A percentile compares a stretch with the other conserved stretches of the same genome.
Evolutionary conservation across 2,888 invertebrate species (phyloP).

Genomic region (Volucella inflata): DNA sequence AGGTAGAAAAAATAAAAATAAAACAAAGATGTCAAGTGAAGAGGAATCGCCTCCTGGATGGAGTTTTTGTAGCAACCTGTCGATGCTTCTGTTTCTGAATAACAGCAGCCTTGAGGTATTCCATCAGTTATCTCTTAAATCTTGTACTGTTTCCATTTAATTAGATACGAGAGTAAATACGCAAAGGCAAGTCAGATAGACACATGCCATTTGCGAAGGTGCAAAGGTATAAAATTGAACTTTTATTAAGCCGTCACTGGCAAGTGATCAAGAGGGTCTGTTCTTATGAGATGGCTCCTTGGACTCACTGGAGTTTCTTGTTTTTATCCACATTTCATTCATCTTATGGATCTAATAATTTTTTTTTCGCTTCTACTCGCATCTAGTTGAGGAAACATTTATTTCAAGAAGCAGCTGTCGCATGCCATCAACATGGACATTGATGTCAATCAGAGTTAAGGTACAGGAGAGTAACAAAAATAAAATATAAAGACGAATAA

Average conservation of each 20-base stretch:
- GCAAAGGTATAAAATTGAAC: conserved; percentile 68
- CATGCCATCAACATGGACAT: conserved; percentile 73
- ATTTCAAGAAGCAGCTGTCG: conserved; percentile 71
- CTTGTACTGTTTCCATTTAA: conserved; percentile 69
- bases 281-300: conserved; percentile 50
- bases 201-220: conserved; percentile 47
- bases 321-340: conserved; percentile 66
- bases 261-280: conserved; percentile 38
- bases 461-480: background rate
- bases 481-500: background rate
- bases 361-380: conserved; percentile 16
- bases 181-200: conserved; percentile 35
- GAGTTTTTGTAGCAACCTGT: conserved; percentile 40
- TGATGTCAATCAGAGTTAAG: conserved; percentile 69
- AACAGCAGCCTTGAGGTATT: conserved; percentile 62
- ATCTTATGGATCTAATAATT: conserved; percentile 67
- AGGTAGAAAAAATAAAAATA: background rate
- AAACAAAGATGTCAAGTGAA: conserved; percentile 5
- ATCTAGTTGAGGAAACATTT: conserved; percentile 64
- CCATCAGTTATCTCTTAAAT: conserved; percentile 61
- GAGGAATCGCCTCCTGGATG: conserved; percentile 7
- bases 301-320: conserved; percentile 15
- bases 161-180: conserved; percentile 61
- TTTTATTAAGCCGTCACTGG: conserved; percentile 73
- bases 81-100: conserved; percentile 7